A percentile compares a stretch with the other conserved stretches of the same genome.
Evolutionary conservation across 1,140 invertebrate genomes (phyloP).

Genomic region (Drosophila simulans): DNA sequence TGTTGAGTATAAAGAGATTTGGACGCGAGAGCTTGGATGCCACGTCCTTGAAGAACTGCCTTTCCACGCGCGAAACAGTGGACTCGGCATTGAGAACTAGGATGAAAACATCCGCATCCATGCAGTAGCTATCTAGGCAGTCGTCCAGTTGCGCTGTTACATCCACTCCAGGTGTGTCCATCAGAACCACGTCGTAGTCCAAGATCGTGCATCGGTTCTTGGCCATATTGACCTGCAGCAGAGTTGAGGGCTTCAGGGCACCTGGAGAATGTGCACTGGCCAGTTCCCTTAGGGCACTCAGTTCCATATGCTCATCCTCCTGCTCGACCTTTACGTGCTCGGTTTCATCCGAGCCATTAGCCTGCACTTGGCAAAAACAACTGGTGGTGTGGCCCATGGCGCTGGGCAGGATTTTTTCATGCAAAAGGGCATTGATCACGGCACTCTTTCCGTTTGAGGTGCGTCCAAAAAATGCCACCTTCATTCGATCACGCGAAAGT

Average conservation of each 20-base stretch:
- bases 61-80: slow-evolving; percentile 93
- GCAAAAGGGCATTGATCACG: slow-evolving; percentile 99
- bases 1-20: slow-evolving; percentile 99
- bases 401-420: slow-evolving; percentile 98
- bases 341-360: slow-evolving; percentile 92
- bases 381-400: slow-evolving; percentile 99
- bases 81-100: slow-evolving; percentile 99
- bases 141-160: slow-evolving; percentile 98
- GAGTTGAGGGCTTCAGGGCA: slow-evolving; percentile 88
- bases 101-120: slow-evolving; percentile 99
- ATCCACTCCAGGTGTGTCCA: slow-evolving; percentile 99
- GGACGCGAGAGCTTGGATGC: slow-evolving; percentile 98
- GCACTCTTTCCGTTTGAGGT: slow-evolving; percentile 99
- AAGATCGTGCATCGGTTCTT: slow-evolving; percentile 96
- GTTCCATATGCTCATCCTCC: slow-evolving; percentile 85
- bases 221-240: slow-evolving; percentile 98
- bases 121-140: slow-evolving; percentile 99
- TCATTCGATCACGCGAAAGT: slow-evolving; percentile 98
- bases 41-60: slow-evolving; percentile 99
- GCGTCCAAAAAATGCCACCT: slow-evolving; percentile 98
- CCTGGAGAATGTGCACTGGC: slow-evolving; percentile 91
- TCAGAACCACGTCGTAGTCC: slow-evolving; percentile 98
- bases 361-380: slow-evolving; percentile 98
- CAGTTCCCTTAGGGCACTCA: slow-evolving; percentile 89
- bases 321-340: slow-evolving; percentile 90